Base-by-base conservation (phyloP, 2,113 vertebrate species). In the Anarrhichthys ocellatus region DNA sequence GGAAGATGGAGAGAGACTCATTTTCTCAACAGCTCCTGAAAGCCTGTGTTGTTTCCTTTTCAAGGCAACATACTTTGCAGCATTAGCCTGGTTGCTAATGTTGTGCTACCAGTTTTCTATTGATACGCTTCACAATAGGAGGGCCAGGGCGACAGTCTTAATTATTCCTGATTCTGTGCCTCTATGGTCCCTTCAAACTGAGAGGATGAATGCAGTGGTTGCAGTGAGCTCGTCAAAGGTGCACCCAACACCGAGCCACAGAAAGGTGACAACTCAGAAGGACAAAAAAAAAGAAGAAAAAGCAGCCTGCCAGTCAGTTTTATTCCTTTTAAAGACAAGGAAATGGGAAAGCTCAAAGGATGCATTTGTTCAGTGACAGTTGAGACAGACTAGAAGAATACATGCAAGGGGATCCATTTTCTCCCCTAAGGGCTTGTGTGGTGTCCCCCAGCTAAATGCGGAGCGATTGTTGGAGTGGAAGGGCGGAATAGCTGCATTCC, bases 311-410 rank as follows among this genome's bases (percentile, higher is more conserved):
- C 64, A 63, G 42, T 84, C 34, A 42, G 36, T 67, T 84, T 86
- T 72, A 79, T 80, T 74, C 34, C 76, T 27, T 65, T 38, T 13
- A 58, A 85, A 78, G 56, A 79, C 56, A 70, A 85, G 52, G 78
- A 90, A 84, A 82, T 80, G 36, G 80, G 64, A 69, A 86, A 64
- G 59, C 81, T 88, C 67, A 89, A 77, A 80, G 79, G 84, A 82
- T 62, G 73, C 65, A 75, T 82, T 88, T 84, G 81, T 77, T 80
- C 80, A 78, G 63, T 65, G 64, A 83, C 76, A 74, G 81, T 54
- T 27, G 32, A 73, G 46, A 84, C 27, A 77, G 81, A 68, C 61
- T 56, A 75, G 73, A 42, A 42, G 76, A 59, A 40, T 61, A 18
- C 24, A 20, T 44, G 38, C n/a, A 61, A 81, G 44, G 27, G 79